Evolutionary conservation across 1,140 invertebrate species (phyloP), one percentile per base, ranked within the genome.

Genomic region (Littorina saxatilis): DNA sequence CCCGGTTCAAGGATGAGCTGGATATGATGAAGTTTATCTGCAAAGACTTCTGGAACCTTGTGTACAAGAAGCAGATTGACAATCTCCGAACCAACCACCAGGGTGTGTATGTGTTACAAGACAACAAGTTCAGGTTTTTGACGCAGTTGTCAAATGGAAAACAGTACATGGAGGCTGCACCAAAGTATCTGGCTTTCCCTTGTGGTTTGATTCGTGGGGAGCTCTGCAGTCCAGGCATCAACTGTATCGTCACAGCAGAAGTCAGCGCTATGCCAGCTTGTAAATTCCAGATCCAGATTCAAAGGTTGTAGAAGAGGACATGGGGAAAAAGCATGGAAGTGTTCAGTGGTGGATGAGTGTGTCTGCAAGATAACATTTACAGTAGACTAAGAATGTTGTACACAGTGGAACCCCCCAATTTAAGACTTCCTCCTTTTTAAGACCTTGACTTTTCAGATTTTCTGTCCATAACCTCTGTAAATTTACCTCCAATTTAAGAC

Each of bases 11-110:
- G 93, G 98, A 99, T 93, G 99, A 99, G 93, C 91, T 99, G 47
- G 99, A 99, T 87, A 98, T 97, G 35, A 97, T 99, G 93, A 99
- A 99, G 92, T 99, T 99, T 88, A 97, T 99, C 58, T 99, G 99
- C 90, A 99, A 99, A 84, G 99, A 99, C 91, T 99, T 99, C 89
- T 99, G 99, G 99, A 96, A 96, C 35, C 95, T 96, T 40, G 95
- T 99, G 32, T 99, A 98, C 91, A 98, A 98, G 88, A 99, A 99
- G 92, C 98, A 99, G 93, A 97, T 99, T 80, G 98, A 99, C 91
- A 99, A 99, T 93, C 93, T 99, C n/a, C 93, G 98, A 86, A 99
- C 99, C 23, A 99, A 99, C 93, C 98, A 99, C 93, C 97, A 99
- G 93, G 98, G 98, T 11, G 96, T 99, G 39, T 99, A 99, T 93